Conservation (phyloP, 2,113 vertebrate genomes). For the Nannospalax galili region DNA sequence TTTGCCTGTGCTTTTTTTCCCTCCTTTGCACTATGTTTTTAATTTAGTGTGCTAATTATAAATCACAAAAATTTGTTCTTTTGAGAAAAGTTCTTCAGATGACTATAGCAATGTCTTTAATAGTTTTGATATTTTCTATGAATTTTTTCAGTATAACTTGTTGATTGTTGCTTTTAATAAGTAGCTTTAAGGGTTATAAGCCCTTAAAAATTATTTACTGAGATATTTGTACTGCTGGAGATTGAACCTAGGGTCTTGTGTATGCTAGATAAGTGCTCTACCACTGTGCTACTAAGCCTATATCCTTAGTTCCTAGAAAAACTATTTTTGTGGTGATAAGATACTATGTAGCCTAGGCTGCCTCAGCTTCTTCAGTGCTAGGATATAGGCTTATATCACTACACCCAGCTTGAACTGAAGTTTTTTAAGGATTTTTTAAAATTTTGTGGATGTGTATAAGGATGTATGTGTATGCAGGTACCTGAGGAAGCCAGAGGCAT, state of each 20-base stretch:
- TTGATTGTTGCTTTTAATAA: slow-evolving; percentile 1
- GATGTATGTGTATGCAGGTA: neutral
- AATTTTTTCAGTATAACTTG: neutral
- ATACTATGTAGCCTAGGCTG: neutral
- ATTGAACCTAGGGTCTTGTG: too few species aligned
- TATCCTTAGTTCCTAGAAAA: too few species aligned
- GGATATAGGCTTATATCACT: neutral
- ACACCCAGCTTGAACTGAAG: neutral
- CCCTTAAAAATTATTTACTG: neutral
- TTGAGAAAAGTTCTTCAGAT: slow-evolving; percentile 20
- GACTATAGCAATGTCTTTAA: slow-evolving; percentile 4
- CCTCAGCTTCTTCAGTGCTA: neutral
- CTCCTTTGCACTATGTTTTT: neutral
- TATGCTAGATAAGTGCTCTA: too few species aligned
- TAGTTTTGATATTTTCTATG: slow-evolving; percentile 11
- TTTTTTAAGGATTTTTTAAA: neutral
- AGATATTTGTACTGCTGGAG: too few species aligned
- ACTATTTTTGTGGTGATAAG: neutral
- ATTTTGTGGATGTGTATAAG: too few species aligned
- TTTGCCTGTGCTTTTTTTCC: neutral
- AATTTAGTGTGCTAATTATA: slow-evolving; percentile 1
- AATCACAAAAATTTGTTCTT: neutral
- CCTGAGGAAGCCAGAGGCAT: neutral
- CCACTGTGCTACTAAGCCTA: too few species aligned
- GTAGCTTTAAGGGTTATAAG: slow-evolving; percentile 28